Conservation (phyloP, 2,113 vertebrate species). For the Candoia aspera region DNA sequence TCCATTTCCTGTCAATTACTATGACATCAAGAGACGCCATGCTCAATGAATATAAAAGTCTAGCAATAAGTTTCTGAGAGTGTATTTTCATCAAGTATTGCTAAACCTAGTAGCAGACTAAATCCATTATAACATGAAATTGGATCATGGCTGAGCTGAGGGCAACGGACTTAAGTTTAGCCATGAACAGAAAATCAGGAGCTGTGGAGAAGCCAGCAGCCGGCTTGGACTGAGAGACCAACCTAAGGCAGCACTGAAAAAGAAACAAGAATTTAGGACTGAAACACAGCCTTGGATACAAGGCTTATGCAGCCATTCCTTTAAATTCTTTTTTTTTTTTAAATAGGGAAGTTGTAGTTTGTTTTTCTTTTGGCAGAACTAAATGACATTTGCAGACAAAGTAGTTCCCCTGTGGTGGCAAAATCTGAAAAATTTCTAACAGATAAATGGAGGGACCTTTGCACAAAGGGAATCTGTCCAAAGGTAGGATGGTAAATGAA, state of each 20-base stretch:
- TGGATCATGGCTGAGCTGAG: neutral
- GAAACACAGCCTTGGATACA: neutral
- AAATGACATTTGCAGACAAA: neutral
- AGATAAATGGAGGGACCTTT: neutral
- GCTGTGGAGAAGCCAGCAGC: neutral
- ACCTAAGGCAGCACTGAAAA: neutral
- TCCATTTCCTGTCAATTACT: slow-evolving; percentile 48
- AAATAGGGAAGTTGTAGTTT: neutral
- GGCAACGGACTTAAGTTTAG: too few species aligned
- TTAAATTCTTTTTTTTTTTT: neutral
- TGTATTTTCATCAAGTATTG: neutral
- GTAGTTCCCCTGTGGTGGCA: neutral
- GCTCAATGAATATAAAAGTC: neutral
- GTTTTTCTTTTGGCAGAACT: neutral
- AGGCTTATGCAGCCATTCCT: neutral
- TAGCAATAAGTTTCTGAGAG: slow-evolving; percentile 32
- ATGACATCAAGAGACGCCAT: slow-evolving; percentile 8
- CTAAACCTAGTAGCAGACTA: neutral
- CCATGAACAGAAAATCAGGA: neutral
- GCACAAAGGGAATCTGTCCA: neutral
- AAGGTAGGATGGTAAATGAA: neutral
- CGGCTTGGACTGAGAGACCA: neutral
- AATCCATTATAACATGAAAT: neutral
- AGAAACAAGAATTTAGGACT: neutral
- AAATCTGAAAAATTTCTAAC: neutral